A percentile compares a stretch with the other conserved stretches of the same genome.
These are phyloP conservation scores for Helicoverpa zea DNA, from an alignment of 1,140 invertebrate species.

Conservation along the genomic window DNA sequence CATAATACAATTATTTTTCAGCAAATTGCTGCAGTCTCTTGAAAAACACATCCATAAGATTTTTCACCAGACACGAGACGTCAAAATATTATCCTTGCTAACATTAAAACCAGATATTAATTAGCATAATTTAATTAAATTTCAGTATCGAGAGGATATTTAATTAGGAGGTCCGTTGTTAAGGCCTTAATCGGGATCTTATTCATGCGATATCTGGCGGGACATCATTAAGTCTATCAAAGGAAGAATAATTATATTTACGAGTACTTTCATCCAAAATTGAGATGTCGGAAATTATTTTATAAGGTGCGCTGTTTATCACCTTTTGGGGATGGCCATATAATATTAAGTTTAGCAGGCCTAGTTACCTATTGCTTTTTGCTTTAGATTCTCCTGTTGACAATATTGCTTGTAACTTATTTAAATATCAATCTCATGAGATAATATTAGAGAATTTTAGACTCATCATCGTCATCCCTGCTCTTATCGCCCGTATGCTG, in stretches of 20 bases:
- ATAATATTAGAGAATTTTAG: too few relatives aligned
- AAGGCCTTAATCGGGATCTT: slow-evolving; percentile 21
- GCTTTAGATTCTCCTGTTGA: too few relatives aligned
- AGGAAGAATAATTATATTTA: slow-evolving; percentile 40
- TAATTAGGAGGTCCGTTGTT: slow-evolving; percentile 23
- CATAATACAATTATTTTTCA: too few relatives aligned
- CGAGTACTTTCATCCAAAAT: slow-evolving; percentile 4
- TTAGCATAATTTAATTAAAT: slow-evolving; percentile 38
- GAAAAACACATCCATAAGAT: too few relatives aligned
- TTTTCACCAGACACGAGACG: neutral
- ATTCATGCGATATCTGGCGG: slow-evolving; percentile 40
- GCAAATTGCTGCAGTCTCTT: too few relatives aligned
- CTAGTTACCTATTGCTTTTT: too few relatives aligned
- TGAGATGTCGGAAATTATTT: slow-evolving; percentile 34
- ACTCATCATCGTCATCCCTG: too few relatives aligned
- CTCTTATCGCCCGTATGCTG: too few relatives aligned
- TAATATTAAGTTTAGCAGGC: too few relatives aligned
- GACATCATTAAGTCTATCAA: slow-evolving; percentile 22
- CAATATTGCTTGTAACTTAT: too few relatives aligned
- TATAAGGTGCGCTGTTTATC: neutral
- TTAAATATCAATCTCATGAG: too few relatives aligned
- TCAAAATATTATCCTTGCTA: neutral
- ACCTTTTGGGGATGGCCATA: too few relatives aligned
- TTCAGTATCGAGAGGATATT: slow-evolving; percentile 30
- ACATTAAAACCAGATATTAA: slow-evolving; percentile 18